Percentiles rank a stretch among this genome's conserved stretches.
Evolutionary conservation across 2,113 vertebrate species (phyloP).

Genomic region (Melanocharis versteri): DNA sequence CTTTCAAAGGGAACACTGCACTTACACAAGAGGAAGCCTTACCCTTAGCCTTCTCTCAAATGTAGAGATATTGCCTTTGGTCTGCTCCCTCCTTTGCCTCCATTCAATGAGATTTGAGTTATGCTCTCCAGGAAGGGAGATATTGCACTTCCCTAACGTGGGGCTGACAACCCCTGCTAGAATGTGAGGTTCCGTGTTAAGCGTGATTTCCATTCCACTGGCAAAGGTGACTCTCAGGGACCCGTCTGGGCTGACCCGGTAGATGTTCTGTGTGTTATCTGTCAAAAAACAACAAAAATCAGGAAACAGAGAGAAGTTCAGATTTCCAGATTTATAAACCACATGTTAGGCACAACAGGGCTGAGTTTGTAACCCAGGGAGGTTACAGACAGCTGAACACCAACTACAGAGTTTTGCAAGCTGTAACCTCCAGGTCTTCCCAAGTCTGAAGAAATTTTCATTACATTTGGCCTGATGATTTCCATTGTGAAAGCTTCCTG

Average conservation of each 20-base stretch:
- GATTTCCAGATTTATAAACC: neutral
- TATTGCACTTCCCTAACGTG: conserved; percentile 92
- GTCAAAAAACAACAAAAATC: conserved; percentile 5
- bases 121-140: conserved; percentile 94
- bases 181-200: conserved; percentile 92
- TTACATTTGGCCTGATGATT: neutral
- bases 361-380: neutral
- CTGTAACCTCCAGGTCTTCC: neutral
- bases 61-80: conserved; percentile 89
- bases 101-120: conserved; percentile 95
- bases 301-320: neutral
- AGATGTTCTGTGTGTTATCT: conserved; percentile 93
- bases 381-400: neutral
- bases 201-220: conserved; percentile 93
- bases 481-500: neutral
- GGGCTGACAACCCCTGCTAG: conserved; percentile 89
- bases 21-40: conserved; percentile 62
- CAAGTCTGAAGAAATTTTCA: neutral
- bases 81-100: conserved; percentile 94
- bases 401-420: neutral
- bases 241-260: conserved; percentile 91
- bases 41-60: conserved; percentile 96
- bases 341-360: neutral
- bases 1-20: conserved; percentile 30
- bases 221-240: conserved; percentile 91